Percentiles rank a stretch among this genome's conserved stretches.
Conservation (phyloP, 2,113 vertebrate species). For the Oreochromis niloticus region DNA sequence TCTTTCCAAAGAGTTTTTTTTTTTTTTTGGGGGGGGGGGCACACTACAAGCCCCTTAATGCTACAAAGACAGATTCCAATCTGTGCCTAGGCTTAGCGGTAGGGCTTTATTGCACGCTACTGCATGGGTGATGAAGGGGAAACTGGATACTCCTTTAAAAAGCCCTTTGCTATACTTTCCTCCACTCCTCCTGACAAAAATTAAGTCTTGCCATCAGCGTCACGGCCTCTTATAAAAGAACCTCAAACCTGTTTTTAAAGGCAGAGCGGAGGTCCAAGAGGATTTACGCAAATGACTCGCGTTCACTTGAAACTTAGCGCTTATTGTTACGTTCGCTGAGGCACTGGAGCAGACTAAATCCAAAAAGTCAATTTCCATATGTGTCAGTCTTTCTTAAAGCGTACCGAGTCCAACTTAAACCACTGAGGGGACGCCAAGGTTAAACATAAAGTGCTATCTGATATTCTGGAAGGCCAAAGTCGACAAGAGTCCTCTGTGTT, state of each 20-base stretch:
- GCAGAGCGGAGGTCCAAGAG: background rate
- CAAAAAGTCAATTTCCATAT: constrained; percentile 30
- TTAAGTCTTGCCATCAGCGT: background rate
- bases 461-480: constrained; percentile 26
- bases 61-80: constrained; percentile 13
- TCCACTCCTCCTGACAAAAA: background rate
- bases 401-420: background rate
- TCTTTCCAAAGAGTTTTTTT: background rate
- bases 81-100: background rate
- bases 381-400: background rate
- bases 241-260: constrained; percentile 2
- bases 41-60: constrained; percentile 17
- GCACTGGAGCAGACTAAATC: background rate
- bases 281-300: constrained; percentile 1
- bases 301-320: constrained; percentile 11
- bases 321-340: constrained; percentile 1
- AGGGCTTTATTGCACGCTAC: background rate
- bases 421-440: background rate
- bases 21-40: background rate
- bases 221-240: background rate
- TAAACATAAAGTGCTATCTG: constrained; percentile 16
- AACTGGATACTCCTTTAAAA: constrained; percentile 30
- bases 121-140: constrained; percentile 7
- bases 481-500: constrained; percentile 44
- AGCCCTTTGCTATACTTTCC: background rate